Evolutionary conservation across 1,140 invertebrate genomes (phyloP).

Genomic region (Drosophila leontia): DNA sequence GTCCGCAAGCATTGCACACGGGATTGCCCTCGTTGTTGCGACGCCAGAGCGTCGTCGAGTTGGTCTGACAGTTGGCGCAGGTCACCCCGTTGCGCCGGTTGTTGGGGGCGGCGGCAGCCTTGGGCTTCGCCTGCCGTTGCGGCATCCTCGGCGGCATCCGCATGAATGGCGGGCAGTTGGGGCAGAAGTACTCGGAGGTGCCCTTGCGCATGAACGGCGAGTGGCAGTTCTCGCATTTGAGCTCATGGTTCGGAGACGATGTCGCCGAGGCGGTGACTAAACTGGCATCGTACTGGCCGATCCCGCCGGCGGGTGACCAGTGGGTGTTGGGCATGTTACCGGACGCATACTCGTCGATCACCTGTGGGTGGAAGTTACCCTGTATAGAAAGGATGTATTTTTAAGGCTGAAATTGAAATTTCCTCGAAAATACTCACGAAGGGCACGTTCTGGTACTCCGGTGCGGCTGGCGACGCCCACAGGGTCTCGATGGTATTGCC

Average conservation of each 20-base stretch:
- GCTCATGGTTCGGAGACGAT: slow-evolving; percentile 50
- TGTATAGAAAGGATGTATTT: slow-evolving; percentile 30
- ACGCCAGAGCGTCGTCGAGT: slow-evolving; percentile 95
- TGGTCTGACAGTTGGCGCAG: slow-evolving; percentile 96
- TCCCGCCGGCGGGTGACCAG: slow-evolving; percentile 54
- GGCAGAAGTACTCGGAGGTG: slow-evolving; percentile 50
- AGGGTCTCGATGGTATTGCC: slow-evolving; percentile 48
- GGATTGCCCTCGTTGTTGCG: slow-evolving; percentile 94
- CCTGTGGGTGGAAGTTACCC: slow-evolving; percentile 74
- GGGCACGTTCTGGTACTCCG: slow-evolving; percentile 62
- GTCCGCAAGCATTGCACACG: slow-evolving; percentile 97
- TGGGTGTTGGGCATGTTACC: slow-evolving; percentile 63
- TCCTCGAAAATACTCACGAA: slow-evolving; percentile 52
- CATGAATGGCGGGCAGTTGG: slow-evolving; percentile 43
- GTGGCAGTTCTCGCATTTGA: slow-evolving; percentile 70
- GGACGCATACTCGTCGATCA: slow-evolving; percentile 70
- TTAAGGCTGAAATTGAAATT: background rate
- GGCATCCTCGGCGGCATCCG: slow-evolving; percentile 48
- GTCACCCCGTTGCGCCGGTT: slow-evolving; percentile 91
- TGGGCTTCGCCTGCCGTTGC: slow-evolving; percentile 72
- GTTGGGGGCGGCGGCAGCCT: slow-evolving; percentile 80
- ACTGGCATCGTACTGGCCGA: slow-evolving; percentile 61
- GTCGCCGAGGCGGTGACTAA: slow-evolving; percentile 45
- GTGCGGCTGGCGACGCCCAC: slow-evolving; percentile 49
- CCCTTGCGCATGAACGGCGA: slow-evolving; percentile 60